Base-by-base conservation (phyloP, 2,797 vertebrate genomes). In the Cetoscarus ocellatus region DNA sequence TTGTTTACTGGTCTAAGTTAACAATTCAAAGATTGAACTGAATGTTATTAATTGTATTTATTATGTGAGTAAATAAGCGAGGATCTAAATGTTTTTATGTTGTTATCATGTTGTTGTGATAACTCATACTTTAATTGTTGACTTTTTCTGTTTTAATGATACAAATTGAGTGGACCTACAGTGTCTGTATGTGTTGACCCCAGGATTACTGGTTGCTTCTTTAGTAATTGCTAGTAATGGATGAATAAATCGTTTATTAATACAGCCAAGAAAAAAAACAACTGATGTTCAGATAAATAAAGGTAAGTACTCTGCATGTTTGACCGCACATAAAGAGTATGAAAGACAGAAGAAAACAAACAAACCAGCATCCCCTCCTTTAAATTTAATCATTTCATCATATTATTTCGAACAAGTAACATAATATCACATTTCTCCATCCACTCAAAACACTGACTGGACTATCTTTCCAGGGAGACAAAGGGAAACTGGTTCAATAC, bases 401-500 rank as follows among this genome's bases (percentile, higher is more conserved):
- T 42, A 36, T 34, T 59, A 56, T 59, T 72, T 36, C 59, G n/a
- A 17, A 14, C 17, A 64, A 66, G 48, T 49, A 45, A 44, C 35
- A 4, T 10, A 43, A 39, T 78, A 69, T 83, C 70, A 73, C 52
- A 73, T 83, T 77, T 80, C 63, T 73, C 45, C 55, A 39, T 79
- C 73, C 73, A 73, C 73, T 78, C 69, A 72, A 77, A 78, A 82
- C 18, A 52, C 34, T 1, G 39, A 47, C 34, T 51, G 3, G 11
- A 54, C 63, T 40, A 55, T 79, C 48, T 84, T 71, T 59, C 40
- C 51, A 72, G 35, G 18, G 73, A 88, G 79, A 84, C 75, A 81
- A 79, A 78, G 57, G 81, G 27, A 27, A 80, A 84, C 59, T 35
- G 10, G 60, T 80, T 79, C 55, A 69, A 73, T 79, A 76, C 83